Evolutionary conservation across 2,797 vertebrate genomes (phyloP), one percentile per base, ranked within the genome.

Genomic region (Silurus lanzhouensis): DNA sequence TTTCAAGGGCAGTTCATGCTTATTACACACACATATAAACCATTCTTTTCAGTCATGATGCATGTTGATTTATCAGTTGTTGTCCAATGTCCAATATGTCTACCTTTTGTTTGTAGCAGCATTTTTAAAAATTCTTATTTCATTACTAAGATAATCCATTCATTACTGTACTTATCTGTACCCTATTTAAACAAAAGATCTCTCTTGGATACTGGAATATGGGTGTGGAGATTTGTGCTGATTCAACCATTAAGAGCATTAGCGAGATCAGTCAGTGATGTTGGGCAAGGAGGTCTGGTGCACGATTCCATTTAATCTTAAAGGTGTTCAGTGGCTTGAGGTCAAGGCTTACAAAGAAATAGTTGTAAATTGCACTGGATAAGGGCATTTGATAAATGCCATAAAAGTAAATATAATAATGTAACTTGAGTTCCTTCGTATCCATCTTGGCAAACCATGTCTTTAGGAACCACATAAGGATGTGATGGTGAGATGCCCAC

Each of bases 1-100:
- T 63, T 72, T 77, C 66, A 79, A 84, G 76, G n/a, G 52, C 19
- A 20, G 17, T 22, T 31, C 48, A 76, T 76, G 68, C 3, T 75
- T 44, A 31, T 27, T 17, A 64, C 38, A 85, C 13, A 72, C 22
- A 63, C 25, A 63, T n/a, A 44, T 38, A 38, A 60, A 10, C 19
- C 10, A 1, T 64, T 81, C 5, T 72, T 31, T 63, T 85, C 27
- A 77, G 61, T 83, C 38, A 76, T 67, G 46, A 8, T 66, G n/a
- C 31, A 81, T 2, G 27, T 20, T 81, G n/a, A 74, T 82, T 76
- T 76, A 48, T 27, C 20, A 52, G 5, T 44, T 44, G 66, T 17
- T 46, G 22, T 58, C 20, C 27, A 63, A 13, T 55, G 22, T 44
- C 20, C 27, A 63, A 13, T 66, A 57, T 70, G 17, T 68, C 9